Evolutionary conservation across 1,140 invertebrate species (phyloP), one percentile per base, ranked within the genome.

Genomic region (Aphaenogaster rudis): DNA sequence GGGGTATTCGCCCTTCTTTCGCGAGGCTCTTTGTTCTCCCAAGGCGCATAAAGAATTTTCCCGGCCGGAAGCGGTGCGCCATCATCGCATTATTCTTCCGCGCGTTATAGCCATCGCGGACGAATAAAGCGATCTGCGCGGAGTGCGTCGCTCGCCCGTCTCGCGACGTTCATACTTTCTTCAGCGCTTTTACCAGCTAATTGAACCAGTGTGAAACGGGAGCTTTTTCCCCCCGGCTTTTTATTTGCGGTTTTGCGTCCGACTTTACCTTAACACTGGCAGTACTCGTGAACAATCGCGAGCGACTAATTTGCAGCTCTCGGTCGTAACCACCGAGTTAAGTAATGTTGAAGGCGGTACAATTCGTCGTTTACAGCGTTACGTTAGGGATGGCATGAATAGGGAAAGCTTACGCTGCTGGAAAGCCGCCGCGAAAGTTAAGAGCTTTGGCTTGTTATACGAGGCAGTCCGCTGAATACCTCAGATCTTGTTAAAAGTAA

Each of bases 331-430:
- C 42, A 9, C 9, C 77, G 52, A 50, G 77, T 81, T 61, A 81
- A 81, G 77, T 86, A 86, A 86, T 69, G 50, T 48, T 50, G 61
- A 86, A 59, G 78, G 77, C 64, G 64, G 39, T 80, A 13, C 50
- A 86, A 86, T 80, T 81, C 77, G 77, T 69, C 84, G 78, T 81
- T 86, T 81, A 81, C 77, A 21, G 28, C 52, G 13, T 80, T 67
- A 80, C 50, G 36, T 80, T n/a, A 33, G 33, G 3, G 52, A 45
- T n/a, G 48, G 63, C 61, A 80, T 28, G 48, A 86, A 81, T 81
- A 54, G 52, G 39, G 45, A 59, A 86, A 86, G 84, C 84, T 80
- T 81, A 79, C 28, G 17, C 17, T 36, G 50, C 63, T 64, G 28
- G 72, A 52, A 78, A 86, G 74, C 48, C 11, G 28, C 63, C 48